These are phyloP conservation scores for Ectropis crepuscularia DNA, from an alignment of 2,888 invertebrate genomes.

Conservation along the genomic window DNA sequence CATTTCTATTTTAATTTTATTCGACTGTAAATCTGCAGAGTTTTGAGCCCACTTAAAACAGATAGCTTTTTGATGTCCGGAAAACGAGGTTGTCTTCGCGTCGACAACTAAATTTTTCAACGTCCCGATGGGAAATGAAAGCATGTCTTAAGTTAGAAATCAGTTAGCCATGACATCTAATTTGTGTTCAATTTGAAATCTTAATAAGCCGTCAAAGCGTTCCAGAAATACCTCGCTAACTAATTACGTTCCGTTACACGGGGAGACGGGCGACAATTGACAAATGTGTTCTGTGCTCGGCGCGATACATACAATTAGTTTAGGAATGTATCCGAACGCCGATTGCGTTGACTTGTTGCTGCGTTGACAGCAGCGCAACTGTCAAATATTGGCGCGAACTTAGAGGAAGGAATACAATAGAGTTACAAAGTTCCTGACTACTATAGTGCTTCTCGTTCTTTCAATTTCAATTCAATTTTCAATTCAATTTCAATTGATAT, in stretches of 20 bases:
- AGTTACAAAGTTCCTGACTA: too few species aligned
- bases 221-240: slow-evolving; percentile 77
- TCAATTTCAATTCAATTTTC: too few species aligned
- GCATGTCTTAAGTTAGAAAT: slow-evolving; percentile 65
- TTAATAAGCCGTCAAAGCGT: slow-evolving; percentile 84
- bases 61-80: slow-evolving; percentile 78
- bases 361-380: slow-evolving; percentile 60
- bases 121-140: slow-evolving; percentile 52
- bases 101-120: slow-evolving; percentile 68
- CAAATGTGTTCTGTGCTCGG: slow-evolving; percentile 75
- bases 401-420: too few species aligned
- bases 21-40: slow-evolving; percentile 27
- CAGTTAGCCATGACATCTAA: slow-evolving; percentile 80
- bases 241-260: slow-evolving; percentile 75
- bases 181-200: slow-evolving; percentile 83
- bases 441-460: too few species aligned
- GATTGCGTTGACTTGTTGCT: slow-evolving; percentile 60
- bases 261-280: slow-evolving; percentile 78
- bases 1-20: slow-evolving; percentile 16
- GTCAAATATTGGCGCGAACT: slow-evolving; percentile 67
- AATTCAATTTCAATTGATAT: too few species aligned
- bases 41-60: slow-evolving; percentile 51
- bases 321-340: slow-evolving; percentile 75
- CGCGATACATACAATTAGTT: slow-evolving; percentile 80
- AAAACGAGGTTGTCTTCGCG: slow-evolving; percentile 76